phyloP scores from a whole-genome alignment of 2,888 invertebrate species.

The Stomorhina lunata region DNA sequence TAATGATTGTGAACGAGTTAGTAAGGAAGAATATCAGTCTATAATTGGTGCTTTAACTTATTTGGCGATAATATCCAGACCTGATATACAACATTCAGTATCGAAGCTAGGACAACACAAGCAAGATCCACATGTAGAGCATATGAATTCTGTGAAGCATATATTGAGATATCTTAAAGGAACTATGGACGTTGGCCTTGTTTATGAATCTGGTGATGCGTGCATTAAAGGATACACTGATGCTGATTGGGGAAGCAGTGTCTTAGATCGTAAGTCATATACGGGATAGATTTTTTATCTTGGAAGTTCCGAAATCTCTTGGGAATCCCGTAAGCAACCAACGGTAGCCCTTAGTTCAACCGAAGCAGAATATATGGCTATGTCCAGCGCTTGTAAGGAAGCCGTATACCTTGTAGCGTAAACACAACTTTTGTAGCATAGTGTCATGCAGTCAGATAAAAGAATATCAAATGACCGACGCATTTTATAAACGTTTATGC shows the following conservation, averaged over 20 bases:
- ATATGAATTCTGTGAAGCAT: slow-evolving; percentile 9
- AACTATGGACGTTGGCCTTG: background rate
- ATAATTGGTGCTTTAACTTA: slow-evolving; percentile 15
- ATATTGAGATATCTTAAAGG: slow-evolving; percentile 1
- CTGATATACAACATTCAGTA: slow-evolving; percentile 25
- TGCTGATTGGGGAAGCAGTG: slow-evolving; percentile 36
- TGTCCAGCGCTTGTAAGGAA: slow-evolving; percentile 40
- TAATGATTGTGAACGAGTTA: background rate
- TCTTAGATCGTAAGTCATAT: slow-evolving; percentile 33
- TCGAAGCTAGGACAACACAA: slow-evolving; percentile 27
- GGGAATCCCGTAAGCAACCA: slow-evolving; percentile 25
- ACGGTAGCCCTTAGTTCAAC: slow-evolving; percentile 43
- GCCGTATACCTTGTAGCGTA: too few species aligned
- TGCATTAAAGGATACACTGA: slow-evolving; percentile 8
- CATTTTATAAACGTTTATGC: too few species aligned
- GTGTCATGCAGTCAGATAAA: too few species aligned
- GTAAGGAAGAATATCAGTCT: slow-evolving; percentile 10
- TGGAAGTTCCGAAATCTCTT: slow-evolving; percentile 16
- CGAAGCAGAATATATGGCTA: slow-evolving; percentile 53
- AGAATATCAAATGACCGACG: too few species aligned
- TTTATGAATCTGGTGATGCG: background rate
- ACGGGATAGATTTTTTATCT: slow-evolving; percentile 24
- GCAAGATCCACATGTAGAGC: slow-evolving; percentile 7
- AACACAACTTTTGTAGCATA: too few species aligned
- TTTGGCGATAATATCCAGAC: slow-evolving; percentile 2